Evolutionary conservation across 2,888 invertebrate genomes (phyloP).

Genomic region (Athalia circularis): DNA sequence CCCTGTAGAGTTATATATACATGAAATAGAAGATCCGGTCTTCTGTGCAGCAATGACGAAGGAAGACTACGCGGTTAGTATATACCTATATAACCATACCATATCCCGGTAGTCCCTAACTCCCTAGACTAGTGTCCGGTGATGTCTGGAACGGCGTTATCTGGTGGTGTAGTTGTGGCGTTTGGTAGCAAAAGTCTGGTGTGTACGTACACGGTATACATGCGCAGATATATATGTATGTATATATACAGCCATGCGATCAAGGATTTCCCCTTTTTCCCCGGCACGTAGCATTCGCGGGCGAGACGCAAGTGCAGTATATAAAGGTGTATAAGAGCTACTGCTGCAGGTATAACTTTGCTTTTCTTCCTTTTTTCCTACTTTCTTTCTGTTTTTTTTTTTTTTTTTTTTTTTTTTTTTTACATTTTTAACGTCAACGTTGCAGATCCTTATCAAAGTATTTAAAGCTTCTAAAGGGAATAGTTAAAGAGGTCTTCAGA

Average conservation of each 20-base stretch:
- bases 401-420: not conserved
- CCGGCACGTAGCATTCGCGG: too few relatives aligned
- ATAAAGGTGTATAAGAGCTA: not conserved
- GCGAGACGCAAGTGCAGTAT: not conserved
- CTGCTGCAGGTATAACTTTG: too few relatives aligned
- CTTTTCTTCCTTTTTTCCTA: too few relatives aligned
- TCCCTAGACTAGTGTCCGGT: conserved; percentile 35
- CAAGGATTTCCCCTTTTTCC: too few relatives aligned
- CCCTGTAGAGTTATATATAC: conserved; percentile 11
- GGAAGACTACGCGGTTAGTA: conserved; percentile 27
- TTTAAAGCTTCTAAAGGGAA: conserved; percentile 40
- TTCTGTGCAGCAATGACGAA: conserved; percentile 22
- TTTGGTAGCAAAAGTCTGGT: not conserved
- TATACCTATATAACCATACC: not conserved
- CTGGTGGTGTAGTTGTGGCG: conserved; percentile 29
- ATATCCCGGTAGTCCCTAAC: conserved; percentile 17
- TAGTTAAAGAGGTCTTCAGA: conserved; percentile 32
- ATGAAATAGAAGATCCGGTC: conserved; percentile 14
- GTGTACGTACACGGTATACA: not conserved
- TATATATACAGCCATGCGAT: too few relatives aligned
- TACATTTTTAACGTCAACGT: conserved; percentile 24
- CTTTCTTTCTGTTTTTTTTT: not conserved
- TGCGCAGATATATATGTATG: too few relatives aligned
- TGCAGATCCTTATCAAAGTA: conserved; percentile 37
- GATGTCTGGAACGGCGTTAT: conserved; percentile 40